Conservation (phyloP, 2,888 invertebrate genomes). For the Limenitis camilla region DNA sequence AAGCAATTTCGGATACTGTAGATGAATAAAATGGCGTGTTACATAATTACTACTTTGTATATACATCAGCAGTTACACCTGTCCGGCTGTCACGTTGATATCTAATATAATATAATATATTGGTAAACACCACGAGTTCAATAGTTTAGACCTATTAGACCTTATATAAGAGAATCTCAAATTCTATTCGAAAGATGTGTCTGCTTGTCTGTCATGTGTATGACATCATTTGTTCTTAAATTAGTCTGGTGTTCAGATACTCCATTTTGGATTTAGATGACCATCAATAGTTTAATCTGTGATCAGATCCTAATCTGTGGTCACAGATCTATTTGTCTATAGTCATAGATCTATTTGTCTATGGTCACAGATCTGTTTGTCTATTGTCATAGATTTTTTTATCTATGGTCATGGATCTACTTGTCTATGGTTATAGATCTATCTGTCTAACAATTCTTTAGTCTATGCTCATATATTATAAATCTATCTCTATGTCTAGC, state of each 20-base stretch:
- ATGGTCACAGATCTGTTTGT: too few relatives aligned
- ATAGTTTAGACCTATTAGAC: neutral
- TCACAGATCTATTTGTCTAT: too few relatives aligned
- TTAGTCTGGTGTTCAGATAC: conserved; percentile 2
- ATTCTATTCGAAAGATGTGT: neutral
- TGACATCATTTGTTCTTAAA: conserved; percentile 4
- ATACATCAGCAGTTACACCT: conserved; percentile 11
- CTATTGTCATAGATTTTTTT: too few relatives aligned
- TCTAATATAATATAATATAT: conserved; percentile 3
- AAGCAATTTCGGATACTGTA: conserved; percentile 28
- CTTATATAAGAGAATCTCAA: conserved; percentile 12
- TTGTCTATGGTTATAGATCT: too few relatives aligned
- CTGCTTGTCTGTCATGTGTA: neutral
- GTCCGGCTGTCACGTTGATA: conserved; percentile 2
- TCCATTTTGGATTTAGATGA: too few relatives aligned
- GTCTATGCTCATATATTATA: too few relatives aligned
- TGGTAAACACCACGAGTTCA: conserved; percentile 4
- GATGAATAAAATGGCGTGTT: conserved; percentile 39
- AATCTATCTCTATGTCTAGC: too few relatives aligned
- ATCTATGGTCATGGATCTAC: too few relatives aligned
- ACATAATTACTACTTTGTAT: conserved; percentile 35
- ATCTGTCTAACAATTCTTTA: too few relatives aligned
- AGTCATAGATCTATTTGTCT: too few relatives aligned
- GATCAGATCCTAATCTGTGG: too few relatives aligned
- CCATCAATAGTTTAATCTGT: too few relatives aligned